Base-by-base conservation (phyloP, 2,888 invertebrate species). In the Spisula subtruncata region DNA sequence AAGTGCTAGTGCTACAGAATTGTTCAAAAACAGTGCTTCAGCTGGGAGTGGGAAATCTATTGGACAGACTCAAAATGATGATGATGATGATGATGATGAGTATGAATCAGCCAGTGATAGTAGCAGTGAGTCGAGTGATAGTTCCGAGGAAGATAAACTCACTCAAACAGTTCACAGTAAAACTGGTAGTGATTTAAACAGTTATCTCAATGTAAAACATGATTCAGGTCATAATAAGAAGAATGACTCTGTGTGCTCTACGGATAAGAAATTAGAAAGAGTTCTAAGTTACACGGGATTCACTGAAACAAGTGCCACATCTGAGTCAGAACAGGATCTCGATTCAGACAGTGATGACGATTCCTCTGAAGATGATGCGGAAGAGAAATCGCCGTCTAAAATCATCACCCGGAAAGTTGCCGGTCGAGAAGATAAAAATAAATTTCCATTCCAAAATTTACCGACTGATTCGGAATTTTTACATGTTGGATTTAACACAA, bases 341-440 rank as follows among this genome's bases (percentile, higher is more conserved):
- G 91, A 91, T 14, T 89, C 84, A 25, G 90, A 91, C 18, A 86
- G 83, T 66, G 89, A 91, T 81, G 91, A 71, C n/a, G 46, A 81
- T 66, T 81, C 82, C n/a, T 71, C 66, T 16, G 79, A 79, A 1
- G 79, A 51, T 51, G 85, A 85, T 29, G 41, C 60, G 10, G 93
- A 93, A 85, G 81, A 90, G 2, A 85, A 82, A 56, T 93, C 94
- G 60, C 93, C 94, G 6, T 81, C 93, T 25, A 94, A 93, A 89
- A 51, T 93, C 0, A 82, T 94, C 87, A 94, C 93, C 14, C 90
- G 94, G 8, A 94, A 94, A 92, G 92, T 94, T 60, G 94, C 94
- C 32, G 87, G 90, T 29, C 84, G 85, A 60, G 92, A 93, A 16
- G 90, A 90, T 79, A 88, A 90, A 66, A 89, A 80, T 81, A 88